phyloP scores from a whole-genome alignment of 2,113 vertebrate genomes.

The human region GRCh38 chr7:141126001-141126500 shows the following conservation, averaged over 20 bases:
- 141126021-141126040: not conserved
- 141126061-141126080: not conserved
- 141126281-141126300: not conserved
- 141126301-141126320: not conserved
- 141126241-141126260: not conserved
- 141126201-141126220: not conserved
- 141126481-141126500: not conserved
- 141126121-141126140: not conserved
- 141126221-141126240: no score
- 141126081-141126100: not conserved
- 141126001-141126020: not conserved
- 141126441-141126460: not conserved
- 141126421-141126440: not conserved
- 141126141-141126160: not conserved
- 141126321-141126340: not conserved
- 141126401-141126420: not conserved
- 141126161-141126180: not conserved
- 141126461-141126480: not conserved
- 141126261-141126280: not conserved
- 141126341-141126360: not conserved
- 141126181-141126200: not conserved
- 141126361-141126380: not conserved
- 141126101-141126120: not conserved
- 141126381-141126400: not conserved
- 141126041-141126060: not conserved